phyloP scores from a whole-genome alignment of 2,797 vertebrate genomes.

The Paedocypris micromegethes region DNA sequence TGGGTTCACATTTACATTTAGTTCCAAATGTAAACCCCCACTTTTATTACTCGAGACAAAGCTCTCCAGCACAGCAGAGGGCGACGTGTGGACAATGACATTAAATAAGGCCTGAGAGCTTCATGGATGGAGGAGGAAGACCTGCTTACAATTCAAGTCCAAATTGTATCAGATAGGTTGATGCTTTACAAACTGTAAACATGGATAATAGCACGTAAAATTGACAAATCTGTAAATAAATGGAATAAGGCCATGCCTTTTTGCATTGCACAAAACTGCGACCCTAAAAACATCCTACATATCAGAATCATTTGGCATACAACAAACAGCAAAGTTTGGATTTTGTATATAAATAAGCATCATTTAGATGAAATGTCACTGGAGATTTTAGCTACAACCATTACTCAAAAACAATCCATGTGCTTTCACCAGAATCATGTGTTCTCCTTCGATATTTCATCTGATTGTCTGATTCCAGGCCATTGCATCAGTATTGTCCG shows the following conservation, averaged over 20 bases:
- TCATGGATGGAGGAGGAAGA: constrained; percentile 27
- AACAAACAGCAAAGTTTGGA: background rate
- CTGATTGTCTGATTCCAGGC: constrained; percentile 19
- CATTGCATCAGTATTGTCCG: constrained; percentile 3
- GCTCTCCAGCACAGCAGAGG: constrained; percentile 36
- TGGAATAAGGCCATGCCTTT: too few relatives aligned
- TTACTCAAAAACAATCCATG: constrained; percentile 16
- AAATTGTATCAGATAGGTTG: background rate
- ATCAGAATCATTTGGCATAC: too few relatives aligned
- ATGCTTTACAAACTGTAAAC: too few relatives aligned
- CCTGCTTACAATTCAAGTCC: constrained; percentile 10
- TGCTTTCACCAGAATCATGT: background rate
- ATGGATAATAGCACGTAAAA: too few relatives aligned
- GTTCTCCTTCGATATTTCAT: constrained; percentile 5
- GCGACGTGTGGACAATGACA: constrained; percentile 30
- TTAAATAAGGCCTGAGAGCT: constrained; percentile 33
- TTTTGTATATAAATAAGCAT: constrained; percentile 1
- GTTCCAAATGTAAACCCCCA: constrained; percentile 40
- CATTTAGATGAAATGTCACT: constrained; percentile 1
- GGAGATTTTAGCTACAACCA: constrained; percentile 9
- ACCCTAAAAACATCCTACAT: too few relatives aligned
- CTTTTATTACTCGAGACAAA: constrained; percentile 43
- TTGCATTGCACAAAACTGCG: too few relatives aligned
- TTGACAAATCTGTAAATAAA: too few relatives aligned
- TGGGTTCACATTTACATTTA: constrained; percentile 21